These are phyloP conservation scores for Criorhina ranunculi DNA, from an alignment of 2,888 invertebrate genomes.

Conservation along the genomic window DNA sequence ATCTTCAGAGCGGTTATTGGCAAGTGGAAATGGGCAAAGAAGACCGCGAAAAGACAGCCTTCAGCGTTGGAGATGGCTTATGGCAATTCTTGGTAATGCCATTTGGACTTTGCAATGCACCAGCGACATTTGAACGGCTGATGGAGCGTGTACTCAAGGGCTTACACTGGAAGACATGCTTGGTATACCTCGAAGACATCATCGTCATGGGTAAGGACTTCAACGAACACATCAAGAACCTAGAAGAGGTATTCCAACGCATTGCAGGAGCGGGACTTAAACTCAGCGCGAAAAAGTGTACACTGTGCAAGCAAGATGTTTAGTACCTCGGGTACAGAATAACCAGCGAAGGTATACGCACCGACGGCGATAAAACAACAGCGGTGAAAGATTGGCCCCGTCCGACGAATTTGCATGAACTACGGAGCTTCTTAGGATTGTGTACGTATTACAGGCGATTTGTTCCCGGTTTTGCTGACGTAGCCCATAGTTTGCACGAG, in stretches of 20 bases:
- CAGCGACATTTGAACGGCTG: not conserved
- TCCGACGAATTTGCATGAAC: too few relatives aligned
- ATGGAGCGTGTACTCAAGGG: not conserved
- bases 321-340: conserved; percentile 38
- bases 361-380: conserved; percentile 23
- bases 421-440: conserved; percentile 45
- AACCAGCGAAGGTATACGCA: not conserved
- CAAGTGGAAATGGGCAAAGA: conserved; percentile 41
- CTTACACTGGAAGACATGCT: not conserved
- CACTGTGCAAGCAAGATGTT: conserved; percentile 5
- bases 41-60: conserved; percentile 61
- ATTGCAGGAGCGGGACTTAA: conserved; percentile 18
- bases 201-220: conserved; percentile 46
- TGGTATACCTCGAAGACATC: not conserved
- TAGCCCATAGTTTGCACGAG: conserved; percentile 29
- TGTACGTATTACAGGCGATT: too few relatives aligned
- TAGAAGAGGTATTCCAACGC: conserved; percentile 21
- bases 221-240: conserved; percentile 50
- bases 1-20: conserved; percentile 54
- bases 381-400: conserved; percentile 18
- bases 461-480: conserved; percentile 20
- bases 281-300: conserved; percentile 29
- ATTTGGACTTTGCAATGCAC: too few relatives aligned
- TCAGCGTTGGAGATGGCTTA: conserved; percentile 77
- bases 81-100: not conserved